phyloP scores from a whole-genome alignment of 2,888 invertebrate species.

The Sarcophaga carnaria region DNA sequence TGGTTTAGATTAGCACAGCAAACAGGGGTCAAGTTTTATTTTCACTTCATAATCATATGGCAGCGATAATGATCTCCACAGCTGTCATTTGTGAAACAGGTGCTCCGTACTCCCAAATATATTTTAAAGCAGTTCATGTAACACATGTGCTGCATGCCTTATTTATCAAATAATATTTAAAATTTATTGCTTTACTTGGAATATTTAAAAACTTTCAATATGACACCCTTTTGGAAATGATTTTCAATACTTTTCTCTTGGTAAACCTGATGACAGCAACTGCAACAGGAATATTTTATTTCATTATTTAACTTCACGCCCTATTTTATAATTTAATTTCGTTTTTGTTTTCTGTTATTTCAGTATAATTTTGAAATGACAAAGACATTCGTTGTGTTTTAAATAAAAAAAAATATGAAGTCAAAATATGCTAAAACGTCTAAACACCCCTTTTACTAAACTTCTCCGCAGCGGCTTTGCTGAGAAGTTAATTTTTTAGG shows the following conservation, averaged over 20 bases:
- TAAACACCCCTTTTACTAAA: conserved; percentile 60
- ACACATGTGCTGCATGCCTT: background rate
- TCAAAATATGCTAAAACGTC: conserved; percentile 55
- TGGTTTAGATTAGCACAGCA: too few species aligned
- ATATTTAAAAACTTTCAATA: background rate
- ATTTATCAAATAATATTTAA: background rate
- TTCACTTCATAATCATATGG: too few species aligned
- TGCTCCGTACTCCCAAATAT: background rate
- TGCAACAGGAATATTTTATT: conserved; percentile 12
- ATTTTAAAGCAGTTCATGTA: background rate
- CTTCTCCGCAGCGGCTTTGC: background rate
- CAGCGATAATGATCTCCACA: background rate
- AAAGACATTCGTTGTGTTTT: conserved; percentile 66
- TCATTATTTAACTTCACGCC: conserved; percentile 67
- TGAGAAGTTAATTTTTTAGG: background rate
- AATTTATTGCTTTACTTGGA: background rate
- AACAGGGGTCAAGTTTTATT: too few species aligned
- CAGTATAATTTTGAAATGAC: conserved; percentile 34
- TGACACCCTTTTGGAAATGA: background rate
- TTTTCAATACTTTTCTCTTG: conserved; percentile 36
- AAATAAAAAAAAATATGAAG: conserved; percentile 59
- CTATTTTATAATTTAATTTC: conserved; percentile 65
- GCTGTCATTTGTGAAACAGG: conserved; percentile 4
- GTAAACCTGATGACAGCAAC: background rate
- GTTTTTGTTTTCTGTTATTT: background rate